Evolutionary conservation across 2,113 vertebrate species (phyloP), one percentile per base, ranked within the genome.

Genomic region (Rhegmatorhina hoffmannsi): DNA sequence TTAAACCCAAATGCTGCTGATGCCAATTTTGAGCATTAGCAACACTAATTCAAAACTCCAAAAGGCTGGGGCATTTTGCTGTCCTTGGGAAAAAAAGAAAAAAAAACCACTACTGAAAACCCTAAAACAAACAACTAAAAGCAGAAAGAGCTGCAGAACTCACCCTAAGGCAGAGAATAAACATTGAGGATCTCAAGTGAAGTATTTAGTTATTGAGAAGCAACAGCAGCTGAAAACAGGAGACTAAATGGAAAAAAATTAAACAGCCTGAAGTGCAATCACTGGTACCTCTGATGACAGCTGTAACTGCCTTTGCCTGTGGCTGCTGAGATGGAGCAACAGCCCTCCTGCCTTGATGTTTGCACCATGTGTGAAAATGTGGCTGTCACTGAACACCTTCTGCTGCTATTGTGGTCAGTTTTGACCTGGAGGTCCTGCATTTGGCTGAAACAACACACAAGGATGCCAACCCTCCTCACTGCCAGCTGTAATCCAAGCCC

Each of bases 11-110:
- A 29, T 13, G 64, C 72, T 56, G 49, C 40, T 23, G 76, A 50
- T 82, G 84, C 56, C 49, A 60, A 58, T 87, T 96, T 72, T 92
- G 89, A 93, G 76, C 79, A 92, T 92, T 92, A 93, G 66, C 28
- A 64, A 76, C 80, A 50, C 20, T 82, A 87, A 95, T 92, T 90
- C 90, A 82, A 56, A 88, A 75, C 21, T 89, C 76, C 17, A 70
- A 89, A 92, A 66, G 13, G 36, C 76, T 88, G 82, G 79, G 60
- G n/a, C 20, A 25, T 86, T 97, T 80, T 86, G 34, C 52, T 84
- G 47, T 89, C 79, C 68, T 90, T 77, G 69, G 19, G 18, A 14
- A 38, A 64, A 69, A 55, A 11, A 1, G 12, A 1, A 11, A 11
- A 38, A 8, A 26, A 14, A 8, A 29, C 18, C 18, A 15, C 8